Evolutionary conservation across 92 coral and sea anemone species (phyloP), one percentile per base, ranked within the genome.

Genomic region (Parazoanthus swiftii): DNA sequence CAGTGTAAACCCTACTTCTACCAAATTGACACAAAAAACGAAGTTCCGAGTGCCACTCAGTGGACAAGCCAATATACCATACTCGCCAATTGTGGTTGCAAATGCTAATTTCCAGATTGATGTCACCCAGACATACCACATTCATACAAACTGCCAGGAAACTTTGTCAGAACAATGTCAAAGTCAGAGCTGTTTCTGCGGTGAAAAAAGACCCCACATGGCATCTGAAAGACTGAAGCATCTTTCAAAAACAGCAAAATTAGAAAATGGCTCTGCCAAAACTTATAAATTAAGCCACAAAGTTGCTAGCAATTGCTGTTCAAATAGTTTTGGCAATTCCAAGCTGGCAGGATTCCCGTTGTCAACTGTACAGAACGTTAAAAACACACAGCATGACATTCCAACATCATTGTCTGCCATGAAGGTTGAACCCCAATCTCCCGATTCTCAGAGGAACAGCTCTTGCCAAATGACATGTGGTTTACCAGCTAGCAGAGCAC

Each of bases 121-220:
- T 84, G 79, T 84, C 11, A 84, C 87, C 23, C 87, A 84, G 67
- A 84, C 87, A 38, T 84, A 84, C 37, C 87, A 84, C 37, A 68
- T 84, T 56, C 87, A 84, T 16, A 71, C 87, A 16, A 84, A 84
- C 79, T 84, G 79, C 67, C 66, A 84, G 44, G 65, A 84, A 46
- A 25, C 66, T 58, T 25, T 33, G 42, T n/a, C 66, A 25, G 77
- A n/a, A 15, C 18, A 26, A 11, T 82, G 86, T 42, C 9, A 46
- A 65, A 63, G 29, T 66, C 79, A 84, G 56, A 84, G 38, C 44
- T 51, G 6, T 43, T 54, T 21, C 37, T 50, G 43, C 37, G 26
- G 38, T 46, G 46, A 56, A 21, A 84, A 70, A 74, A 4, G 38
- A 33, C 66, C 87, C 2, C 77, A 25, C 26, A 16, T 48, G 11